Percentiles rank a stretch among this genome's conserved stretches.
Conservation (phyloP, 2,797 vertebrate species). For the Vultur gryphus region DNA sequence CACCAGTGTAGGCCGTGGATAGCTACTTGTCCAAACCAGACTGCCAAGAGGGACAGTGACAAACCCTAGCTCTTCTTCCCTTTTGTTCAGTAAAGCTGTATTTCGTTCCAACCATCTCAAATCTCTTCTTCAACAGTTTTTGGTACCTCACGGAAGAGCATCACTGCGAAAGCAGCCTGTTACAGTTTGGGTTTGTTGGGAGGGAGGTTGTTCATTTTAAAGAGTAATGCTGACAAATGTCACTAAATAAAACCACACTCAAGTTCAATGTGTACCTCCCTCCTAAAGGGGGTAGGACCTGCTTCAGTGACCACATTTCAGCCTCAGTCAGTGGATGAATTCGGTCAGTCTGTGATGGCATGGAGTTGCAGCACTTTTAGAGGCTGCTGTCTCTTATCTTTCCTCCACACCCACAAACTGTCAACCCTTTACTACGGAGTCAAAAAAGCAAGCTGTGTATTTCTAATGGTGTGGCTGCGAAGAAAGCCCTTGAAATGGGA, state of each 20-base stretch:
- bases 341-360: not conserved
- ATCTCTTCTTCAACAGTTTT: not conserved
- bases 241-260: not conserved
- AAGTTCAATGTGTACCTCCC: not conserved
- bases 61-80: not conserved
- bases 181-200: not conserved
- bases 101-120: not conserved
- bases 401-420: not conserved
- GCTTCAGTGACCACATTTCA: not conserved
- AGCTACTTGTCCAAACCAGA: not conserved
- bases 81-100: not conserved
- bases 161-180: not conserved
- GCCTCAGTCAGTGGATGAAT: not conserved
- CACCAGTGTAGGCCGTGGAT: not conserved
- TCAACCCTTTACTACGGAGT: not conserved
- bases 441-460: not conserved
- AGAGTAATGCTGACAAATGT: not conserved
- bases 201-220: not conserved
- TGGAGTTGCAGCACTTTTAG: not conserved
- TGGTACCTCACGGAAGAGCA: not conserved
- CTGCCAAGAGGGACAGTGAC: not conserved
- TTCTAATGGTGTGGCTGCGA: not conserved
- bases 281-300: not conserved
- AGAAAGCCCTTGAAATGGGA: not conserved
- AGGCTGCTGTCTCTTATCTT: not conserved